Conservation (phyloP, 2,888 invertebrate species). For the Julus scandinavius region DNA sequence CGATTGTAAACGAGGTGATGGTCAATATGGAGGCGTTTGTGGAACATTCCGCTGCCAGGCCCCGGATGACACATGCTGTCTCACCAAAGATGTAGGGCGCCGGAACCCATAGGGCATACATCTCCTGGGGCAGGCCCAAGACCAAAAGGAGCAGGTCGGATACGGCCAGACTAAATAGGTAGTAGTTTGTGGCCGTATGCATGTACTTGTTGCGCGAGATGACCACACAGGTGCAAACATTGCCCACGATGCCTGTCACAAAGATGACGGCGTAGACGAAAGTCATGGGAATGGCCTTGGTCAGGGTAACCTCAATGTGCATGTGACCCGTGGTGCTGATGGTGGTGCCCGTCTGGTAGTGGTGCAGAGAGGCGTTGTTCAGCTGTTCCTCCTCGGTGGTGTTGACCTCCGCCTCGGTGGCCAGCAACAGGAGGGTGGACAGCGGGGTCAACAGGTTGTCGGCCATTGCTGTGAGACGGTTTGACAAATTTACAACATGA, state of each 20-base stretch:
- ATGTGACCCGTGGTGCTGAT: background rate
- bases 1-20: conserved; percentile 88
- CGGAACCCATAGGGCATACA: conserved; percentile 79
- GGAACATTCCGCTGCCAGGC: conserved; percentile 83
- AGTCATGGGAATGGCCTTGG: conserved; percentile 68
- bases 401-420: background rate
- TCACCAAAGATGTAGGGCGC: conserved; percentile 76
- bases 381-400: background rate
- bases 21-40: conserved; percentile 73
- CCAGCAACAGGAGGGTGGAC: background rate
- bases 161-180: conserved; percentile 81
- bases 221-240: conserved; percentile 81
- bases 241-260: conserved; percentile 80
- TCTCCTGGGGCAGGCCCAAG: conserved; percentile 83
- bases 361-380: background rate
- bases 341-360: background rate
- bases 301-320: conserved; percentile 31
- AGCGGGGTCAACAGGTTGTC: conserved; percentile 1
- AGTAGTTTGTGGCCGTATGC: conserved; percentile 87
- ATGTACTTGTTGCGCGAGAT: conserved; percentile 80
- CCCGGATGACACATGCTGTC: conserved; percentile 79
- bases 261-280: conserved; percentile 76
- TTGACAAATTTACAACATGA: background rate
- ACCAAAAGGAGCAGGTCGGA: conserved; percentile 82
- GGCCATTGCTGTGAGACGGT: background rate